phyloP scores from a whole-genome alignment of 1,140 invertebrate species.

The Saxidomus purpurata region DNA sequence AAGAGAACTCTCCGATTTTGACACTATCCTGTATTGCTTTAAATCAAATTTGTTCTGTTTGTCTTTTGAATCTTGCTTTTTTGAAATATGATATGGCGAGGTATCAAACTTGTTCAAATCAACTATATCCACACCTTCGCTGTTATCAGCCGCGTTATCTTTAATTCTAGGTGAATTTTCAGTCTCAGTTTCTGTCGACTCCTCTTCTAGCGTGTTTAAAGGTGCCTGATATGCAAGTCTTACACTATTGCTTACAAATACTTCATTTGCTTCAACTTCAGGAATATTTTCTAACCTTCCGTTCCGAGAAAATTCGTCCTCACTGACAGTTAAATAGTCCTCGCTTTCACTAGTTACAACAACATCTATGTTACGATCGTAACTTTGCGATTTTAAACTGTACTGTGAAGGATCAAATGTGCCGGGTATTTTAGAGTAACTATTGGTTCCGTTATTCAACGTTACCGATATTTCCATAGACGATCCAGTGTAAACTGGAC shows the following conservation, averaged over 20 bases:
- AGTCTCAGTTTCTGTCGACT: slow-evolving; percentile 39
- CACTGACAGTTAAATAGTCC: slow-evolving; percentile 67
- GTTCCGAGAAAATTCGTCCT: slow-evolving; percentile 57
- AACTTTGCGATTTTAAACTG: slow-evolving; percentile 61
- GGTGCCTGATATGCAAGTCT: slow-evolving; percentile 55
- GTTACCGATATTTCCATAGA: slow-evolving; percentile 68
- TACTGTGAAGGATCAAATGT: slow-evolving; percentile 57
- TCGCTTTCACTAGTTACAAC: slow-evolving; percentile 67
- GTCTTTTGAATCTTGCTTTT: slow-evolving; percentile 3
- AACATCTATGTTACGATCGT: slow-evolving; percentile 56
- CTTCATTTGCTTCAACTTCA: slow-evolving; percentile 63
- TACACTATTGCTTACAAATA: slow-evolving; percentile 57
- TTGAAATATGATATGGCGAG: slow-evolving; percentile 42
- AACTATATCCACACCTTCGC: slow-evolving; percentile 20
- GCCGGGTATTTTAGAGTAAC: not conserved
- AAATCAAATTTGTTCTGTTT: not conserved
- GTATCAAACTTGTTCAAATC: slow-evolving; percentile 21
- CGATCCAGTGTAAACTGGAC: slow-evolving; percentile 56
- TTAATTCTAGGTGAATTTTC: slow-evolving; percentile 6
- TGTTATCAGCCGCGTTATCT: not conserved
- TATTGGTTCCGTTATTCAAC: slow-evolving; percentile 46
- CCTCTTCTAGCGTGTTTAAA: slow-evolving; percentile 28
- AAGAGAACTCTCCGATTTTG: not conserved
- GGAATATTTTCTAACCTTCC: slow-evolving; percentile 59
- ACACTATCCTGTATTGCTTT: not conserved